phyloP scores from a whole-genome alignment of 2,113 vertebrate species.

The Chaenocephalus aceratus region DNA sequence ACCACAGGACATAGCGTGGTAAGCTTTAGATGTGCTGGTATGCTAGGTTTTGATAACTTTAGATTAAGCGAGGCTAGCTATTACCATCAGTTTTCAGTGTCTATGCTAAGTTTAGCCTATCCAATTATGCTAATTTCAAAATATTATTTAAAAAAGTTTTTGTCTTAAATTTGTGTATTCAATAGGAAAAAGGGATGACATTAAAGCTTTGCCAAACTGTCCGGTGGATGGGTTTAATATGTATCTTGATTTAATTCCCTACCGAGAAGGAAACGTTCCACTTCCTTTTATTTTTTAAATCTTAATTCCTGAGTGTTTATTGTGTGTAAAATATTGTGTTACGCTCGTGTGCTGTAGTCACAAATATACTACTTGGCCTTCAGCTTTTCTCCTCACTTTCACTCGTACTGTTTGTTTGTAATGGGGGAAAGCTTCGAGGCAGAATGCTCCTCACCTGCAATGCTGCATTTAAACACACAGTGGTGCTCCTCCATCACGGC shows the following conservation, averaged over 20 bases:
- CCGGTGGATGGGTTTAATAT: slow-evolving; percentile 6
- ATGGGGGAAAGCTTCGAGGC: not conserved
- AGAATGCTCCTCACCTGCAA: slow-evolving; percentile 33
- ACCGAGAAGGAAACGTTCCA: not conserved
- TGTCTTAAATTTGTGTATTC: slow-evolving; percentile 4
- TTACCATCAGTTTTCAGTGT: not conserved
- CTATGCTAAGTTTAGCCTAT: not conserved
- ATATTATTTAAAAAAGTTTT: not conserved
- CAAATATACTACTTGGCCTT: not conserved
- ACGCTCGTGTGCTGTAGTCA: not conserved
- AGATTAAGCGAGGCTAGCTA: not conserved
- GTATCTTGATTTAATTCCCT: slow-evolving; percentile 39
- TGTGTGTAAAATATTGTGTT: slow-evolving; percentile 1
- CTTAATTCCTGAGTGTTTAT: not conserved
- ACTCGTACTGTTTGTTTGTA: not conserved
- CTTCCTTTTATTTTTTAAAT: not conserved
- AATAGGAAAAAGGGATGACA: slow-evolving; percentile 12
- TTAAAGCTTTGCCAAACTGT: slow-evolving; percentile 38
- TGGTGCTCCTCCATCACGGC: slow-evolving; percentile 59
- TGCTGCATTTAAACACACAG: slow-evolving; percentile 60
- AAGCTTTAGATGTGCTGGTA: not conserved
- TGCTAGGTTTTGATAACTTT: not conserved
- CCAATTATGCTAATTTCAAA: not conserved
- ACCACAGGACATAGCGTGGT: not conserved
- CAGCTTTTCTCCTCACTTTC: slow-evolving; percentile 4